Evolutionary conservation across 1,140 invertebrate species (phyloP).

Genomic region (Lordiphosa mommai): DNA sequence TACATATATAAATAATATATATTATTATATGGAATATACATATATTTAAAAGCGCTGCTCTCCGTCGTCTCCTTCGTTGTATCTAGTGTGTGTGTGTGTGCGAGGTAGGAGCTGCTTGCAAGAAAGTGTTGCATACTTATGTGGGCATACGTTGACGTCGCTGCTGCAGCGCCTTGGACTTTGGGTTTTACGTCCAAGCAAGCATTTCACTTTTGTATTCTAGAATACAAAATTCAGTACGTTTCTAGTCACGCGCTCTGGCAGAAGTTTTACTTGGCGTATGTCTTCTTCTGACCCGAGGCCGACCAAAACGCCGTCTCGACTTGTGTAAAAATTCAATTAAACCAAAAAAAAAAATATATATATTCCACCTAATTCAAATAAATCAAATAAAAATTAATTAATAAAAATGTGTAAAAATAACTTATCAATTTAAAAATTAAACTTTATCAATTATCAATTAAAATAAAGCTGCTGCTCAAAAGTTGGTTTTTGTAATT

Average conservation of each 20-base stretch:
- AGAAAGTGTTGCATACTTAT: conserved; percentile 75
- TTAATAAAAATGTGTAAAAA: conserved; percentile 16
- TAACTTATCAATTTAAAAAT: conserved; percentile 26
- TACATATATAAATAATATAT: conserved; percentile 79
- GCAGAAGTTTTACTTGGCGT: conserved; percentile 72
- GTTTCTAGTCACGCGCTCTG: conserved; percentile 78
- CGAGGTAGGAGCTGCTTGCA: conserved; percentile 47
- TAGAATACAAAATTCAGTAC: conserved; percentile 75
- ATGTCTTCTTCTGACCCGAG: conserved; percentile 52
- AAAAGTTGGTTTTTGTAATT: conserved; percentile 40
- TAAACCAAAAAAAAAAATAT: conserved; percentile 21
- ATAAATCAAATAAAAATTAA: conserved; percentile 20
- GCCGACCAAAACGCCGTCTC: conserved; percentile 55
- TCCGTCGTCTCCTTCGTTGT: not conserved
- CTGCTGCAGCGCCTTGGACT: conserved; percentile 63
- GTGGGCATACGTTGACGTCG: conserved; percentile 60
- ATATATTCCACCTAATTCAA: conserved; percentile 16
- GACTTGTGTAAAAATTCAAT: conserved; percentile 67
- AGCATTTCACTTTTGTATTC: conserved; percentile 67
- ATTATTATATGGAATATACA: conserved; percentile 74
- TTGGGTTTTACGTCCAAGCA: conserved; percentile 45
- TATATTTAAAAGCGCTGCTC: conserved; percentile 66
- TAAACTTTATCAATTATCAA: conserved; percentile 22
- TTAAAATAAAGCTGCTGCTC: conserved; percentile 8
- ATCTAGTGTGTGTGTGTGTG: not conserved